Conservation (phyloP, 2,888 invertebrate genomes). For the Stenchaetothrips biformis region DNA sequence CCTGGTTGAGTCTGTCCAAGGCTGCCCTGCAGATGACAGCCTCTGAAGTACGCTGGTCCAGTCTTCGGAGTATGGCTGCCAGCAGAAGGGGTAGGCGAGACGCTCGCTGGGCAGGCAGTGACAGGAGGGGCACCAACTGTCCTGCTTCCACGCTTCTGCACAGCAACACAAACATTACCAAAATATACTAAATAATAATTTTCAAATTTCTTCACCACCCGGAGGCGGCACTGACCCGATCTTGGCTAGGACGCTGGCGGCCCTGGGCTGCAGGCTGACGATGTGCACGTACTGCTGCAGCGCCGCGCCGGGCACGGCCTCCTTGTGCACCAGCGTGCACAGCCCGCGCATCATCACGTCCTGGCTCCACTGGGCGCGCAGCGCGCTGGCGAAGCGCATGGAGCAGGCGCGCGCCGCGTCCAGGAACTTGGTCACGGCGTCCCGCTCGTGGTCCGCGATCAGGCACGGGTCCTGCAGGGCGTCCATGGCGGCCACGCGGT, state of each 20-base stretch:
- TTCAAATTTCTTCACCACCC: no score
- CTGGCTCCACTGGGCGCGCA: constrained; percentile 1
- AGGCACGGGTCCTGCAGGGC: neutral
- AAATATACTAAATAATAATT: no score
- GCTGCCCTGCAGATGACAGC: constrained; percentile 10
- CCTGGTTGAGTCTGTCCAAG: neutral
- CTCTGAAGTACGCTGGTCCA: constrained; percentile 10
- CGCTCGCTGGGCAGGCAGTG: neutral
- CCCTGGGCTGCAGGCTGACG: constrained; percentile 10
- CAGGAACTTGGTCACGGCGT: constrained; percentile 12
- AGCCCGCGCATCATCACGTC: constrained; percentile 14
- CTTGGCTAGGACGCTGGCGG: constrained; percentile 2
- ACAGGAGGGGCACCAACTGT: neutral
- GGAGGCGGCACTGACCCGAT: neutral
- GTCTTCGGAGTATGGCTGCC: neutral
- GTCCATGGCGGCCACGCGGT: neutral
- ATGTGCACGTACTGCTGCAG: constrained; percentile 1
- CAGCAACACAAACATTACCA: neutral
- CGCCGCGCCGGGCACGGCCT: neutral
- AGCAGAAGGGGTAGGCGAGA: neutral
- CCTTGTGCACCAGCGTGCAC: constrained; percentile 19
- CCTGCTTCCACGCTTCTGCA: neutral
- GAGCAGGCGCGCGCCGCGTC: constrained; percentile 7
- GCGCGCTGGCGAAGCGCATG: constrained; percentile 4
- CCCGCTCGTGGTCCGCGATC: neutral